These are phyloP conservation scores for Danio aesculapii DNA, from an alignment of 2,797 vertebrate genomes.

Conservation along the genomic window DNA sequence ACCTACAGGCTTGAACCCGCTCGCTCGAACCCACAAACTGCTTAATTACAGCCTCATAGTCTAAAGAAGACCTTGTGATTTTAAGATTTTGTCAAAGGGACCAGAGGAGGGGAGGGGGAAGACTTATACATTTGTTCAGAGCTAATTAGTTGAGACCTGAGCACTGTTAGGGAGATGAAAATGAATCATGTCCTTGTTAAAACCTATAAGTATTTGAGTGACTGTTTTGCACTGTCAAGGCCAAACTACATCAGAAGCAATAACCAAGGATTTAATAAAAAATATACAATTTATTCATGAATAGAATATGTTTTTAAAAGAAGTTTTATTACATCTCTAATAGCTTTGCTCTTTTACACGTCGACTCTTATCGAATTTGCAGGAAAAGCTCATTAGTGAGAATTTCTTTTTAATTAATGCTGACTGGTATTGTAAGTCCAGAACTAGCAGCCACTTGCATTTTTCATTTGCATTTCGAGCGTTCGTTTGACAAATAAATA, in stretches of 20 bases:
- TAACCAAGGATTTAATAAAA: constrained; percentile 18
- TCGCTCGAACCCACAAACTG: constrained; percentile 35
- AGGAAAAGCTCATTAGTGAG: constrained; percentile 17
- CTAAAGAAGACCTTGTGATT: constrained; percentile 56
- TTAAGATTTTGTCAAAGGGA: constrained; percentile 47
- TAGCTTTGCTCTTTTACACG: constrained; percentile 21
- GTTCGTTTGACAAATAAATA: too few relatives aligned
- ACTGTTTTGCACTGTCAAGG: constrained; percentile 42
- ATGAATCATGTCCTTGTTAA: constrained; percentile 38
- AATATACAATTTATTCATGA: constrained; percentile 26
- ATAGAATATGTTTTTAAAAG: constrained; percentile 7
- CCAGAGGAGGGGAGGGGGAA: neutral
- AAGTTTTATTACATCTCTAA: constrained; percentile 24
- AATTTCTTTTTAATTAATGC: constrained; percentile 9
- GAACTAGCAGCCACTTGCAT: neutral
- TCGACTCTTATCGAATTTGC: neutral
- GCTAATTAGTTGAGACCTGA: constrained; percentile 37
- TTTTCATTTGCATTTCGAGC: neutral
- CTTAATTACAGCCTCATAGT: constrained; percentile 55
- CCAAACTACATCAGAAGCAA: constrained; percentile 39
- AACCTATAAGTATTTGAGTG: constrained; percentile 33
- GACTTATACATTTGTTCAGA: constrained; percentile 25
- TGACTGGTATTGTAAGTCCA: neutral
- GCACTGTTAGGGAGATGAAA: constrained; percentile 13
- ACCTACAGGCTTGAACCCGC: constrained; percentile 51